Evolutionary conservation across 2,888 invertebrate species (phyloP).

Genomic region (Zygothrica quintamaculata): DNA sequence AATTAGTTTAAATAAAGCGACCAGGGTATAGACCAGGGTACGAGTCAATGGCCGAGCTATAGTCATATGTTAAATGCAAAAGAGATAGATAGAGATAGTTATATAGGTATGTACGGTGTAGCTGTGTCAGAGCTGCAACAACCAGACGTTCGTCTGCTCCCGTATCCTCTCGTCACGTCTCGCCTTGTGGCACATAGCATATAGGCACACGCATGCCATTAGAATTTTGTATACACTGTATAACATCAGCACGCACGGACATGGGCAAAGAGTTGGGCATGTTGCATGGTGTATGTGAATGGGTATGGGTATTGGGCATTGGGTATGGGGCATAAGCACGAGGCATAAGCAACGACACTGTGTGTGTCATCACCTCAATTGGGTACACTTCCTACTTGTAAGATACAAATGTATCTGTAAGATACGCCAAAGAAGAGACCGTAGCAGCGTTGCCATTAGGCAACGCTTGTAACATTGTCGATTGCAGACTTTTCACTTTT

Average conservation of each 20-base stretch:
- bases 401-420: conserved; percentile 67
- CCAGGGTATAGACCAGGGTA: conserved; percentile 31
- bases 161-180: conserved; percentile 21
- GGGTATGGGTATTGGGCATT: conserved; percentile 10
- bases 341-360: conserved; percentile 38
- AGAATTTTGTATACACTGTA: conserved; percentile 72
- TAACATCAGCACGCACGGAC: conserved; percentile 42
- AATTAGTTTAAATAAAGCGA: conserved; percentile 79
- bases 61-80: conserved; percentile 19
- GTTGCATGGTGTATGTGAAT: too few species aligned
- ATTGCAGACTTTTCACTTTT: conserved; percentile 68
- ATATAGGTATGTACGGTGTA: conserved; percentile 20
- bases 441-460: conserved; percentile 54
- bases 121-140: conserved; percentile 22
- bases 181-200: conserved; percentile 52
- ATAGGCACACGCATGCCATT: conserved; percentile 67
- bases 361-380: conserved; percentile 82
- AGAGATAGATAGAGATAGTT: conserved; percentile 4
- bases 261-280: too few species aligned
- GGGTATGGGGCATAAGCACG: too few species aligned
- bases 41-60: conserved; percentile 72
- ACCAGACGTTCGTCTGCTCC: conserved; percentile 34
- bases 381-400: conserved; percentile 83
- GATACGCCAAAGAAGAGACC: conserved; percentile 39
- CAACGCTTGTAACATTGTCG: conserved; percentile 52